A percentile compares a stretch with the other conserved stretches of the same genome.
These are phyloP conservation scores for Blastobasis adustella DNA, from an alignment of 2,888 invertebrate species.

Conservation along the genomic window DNA sequence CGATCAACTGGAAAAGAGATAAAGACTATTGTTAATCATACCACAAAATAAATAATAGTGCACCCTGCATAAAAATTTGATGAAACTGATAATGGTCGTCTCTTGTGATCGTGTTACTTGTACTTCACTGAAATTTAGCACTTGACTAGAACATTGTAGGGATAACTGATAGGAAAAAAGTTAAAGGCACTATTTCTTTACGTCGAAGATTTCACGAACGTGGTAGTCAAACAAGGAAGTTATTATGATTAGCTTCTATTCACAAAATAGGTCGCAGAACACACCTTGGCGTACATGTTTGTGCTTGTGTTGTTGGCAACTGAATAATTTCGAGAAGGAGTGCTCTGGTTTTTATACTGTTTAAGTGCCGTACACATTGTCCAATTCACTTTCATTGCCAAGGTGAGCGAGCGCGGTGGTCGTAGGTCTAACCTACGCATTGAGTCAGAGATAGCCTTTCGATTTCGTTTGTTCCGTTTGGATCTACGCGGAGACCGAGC, in stretches of 20 bases:
- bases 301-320: constrained; percentile 64
- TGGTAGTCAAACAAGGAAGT: no score
- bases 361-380: constrained; percentile 42
- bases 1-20: constrained; percentile 59
- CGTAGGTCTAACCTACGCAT: constrained; percentile 35
- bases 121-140: no score
- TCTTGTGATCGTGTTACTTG: no score
- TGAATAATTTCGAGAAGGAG: constrained; percentile 62
- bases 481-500: constrained; percentile 31
- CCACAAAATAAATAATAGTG: no score
- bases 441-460: constrained; percentile 70
- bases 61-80: no score
- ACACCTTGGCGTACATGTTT: constrained; percentile 73
- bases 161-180: no score
- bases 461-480: constrained; percentile 58
- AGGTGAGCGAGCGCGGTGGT: constrained; percentile 46
- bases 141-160: no score
- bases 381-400: constrained; percentile 70
- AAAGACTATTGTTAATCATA: no score
- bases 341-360: constrained; percentile 67
- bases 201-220: no score
- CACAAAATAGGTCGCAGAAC: constrained; percentile 17
- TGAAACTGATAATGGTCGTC: no score
- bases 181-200: no score
- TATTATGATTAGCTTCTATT: no score